Evolutionary conservation across 2,113 vertebrate genomes (phyloP), one percentile per base, ranked within the genome.

Genomic region (Centropus unirufus): DNA sequence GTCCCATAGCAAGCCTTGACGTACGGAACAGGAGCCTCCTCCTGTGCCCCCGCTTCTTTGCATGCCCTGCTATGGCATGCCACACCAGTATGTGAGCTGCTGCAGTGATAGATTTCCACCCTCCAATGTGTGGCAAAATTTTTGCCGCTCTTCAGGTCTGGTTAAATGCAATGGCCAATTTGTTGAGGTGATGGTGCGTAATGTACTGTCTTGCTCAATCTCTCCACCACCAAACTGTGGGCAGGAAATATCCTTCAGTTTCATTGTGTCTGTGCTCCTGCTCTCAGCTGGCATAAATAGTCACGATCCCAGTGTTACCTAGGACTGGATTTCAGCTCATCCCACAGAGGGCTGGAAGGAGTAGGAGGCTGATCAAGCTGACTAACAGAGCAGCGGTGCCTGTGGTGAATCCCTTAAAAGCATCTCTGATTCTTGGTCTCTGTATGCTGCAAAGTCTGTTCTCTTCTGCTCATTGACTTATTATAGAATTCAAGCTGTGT

Each of bases 31-130:
- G 52, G 54, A 69, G 40, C 32, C 8, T 47, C 36, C 64, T 77
- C 27, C 22, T 1, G 0, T 2, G 3, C 58, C 13, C 17, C 7
- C 8, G 2, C 4, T 27, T 51, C 27, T 52, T 52, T 12, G 29
- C 39, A 16, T 27, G 16, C 32, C 24, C 10, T 51, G 14, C 30
- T 10, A 1, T 42, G 18, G 22, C 40, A 34, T 39, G 51, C 40
- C 24, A 4, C 63, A 32, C 21, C 36, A 17, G 58, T 21, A 0
- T 27, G 39, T 1, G 2, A 54, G n/a, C 49, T 77, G 55, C n/a
- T 47, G 22, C 3, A 2, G 17, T 47, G 8, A 18, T 6, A 51
- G 9, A n/a, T 75, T 51, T 83, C n/a, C 26, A 34, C 22, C 30
- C 22, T 34, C 14, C 13, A 29, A 11, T 2, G 0, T 6, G 10